phyloP scores from a whole-genome alignment of 2,797 vertebrate genomes.

The Muraenolepis orangiensis region DNA sequence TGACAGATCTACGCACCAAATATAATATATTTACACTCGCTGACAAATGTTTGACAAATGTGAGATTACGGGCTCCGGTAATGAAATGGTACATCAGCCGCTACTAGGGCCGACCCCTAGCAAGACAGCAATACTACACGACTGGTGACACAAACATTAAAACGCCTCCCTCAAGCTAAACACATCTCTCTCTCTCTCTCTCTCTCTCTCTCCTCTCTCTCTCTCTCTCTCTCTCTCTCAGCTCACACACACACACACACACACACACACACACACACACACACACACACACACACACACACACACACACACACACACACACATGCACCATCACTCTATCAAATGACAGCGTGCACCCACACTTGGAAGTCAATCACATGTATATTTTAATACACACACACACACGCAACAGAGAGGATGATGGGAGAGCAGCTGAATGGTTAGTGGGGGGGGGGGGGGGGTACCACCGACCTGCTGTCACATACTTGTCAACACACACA shows the following conservation, averaged over 20 bases:
- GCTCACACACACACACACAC: neutral
- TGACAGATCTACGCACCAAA: neutral
- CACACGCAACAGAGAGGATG: constrained; percentile 42
- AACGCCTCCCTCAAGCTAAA: neutral
- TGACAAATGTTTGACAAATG: neutral
- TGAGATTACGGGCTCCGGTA: constrained; percentile 4
- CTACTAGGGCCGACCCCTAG: neutral
- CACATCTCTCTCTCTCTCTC: neutral
- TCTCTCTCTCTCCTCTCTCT: no score
- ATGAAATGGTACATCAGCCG: neutral
- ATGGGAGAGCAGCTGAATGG: constrained; percentile 58
- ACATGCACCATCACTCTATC: neutral
- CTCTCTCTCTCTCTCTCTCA: no score
- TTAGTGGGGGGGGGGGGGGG: constrained; percentile 41
- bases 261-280: constrained; percentile 12
- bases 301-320: constrained; percentile 10
- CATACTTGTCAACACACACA: constrained; percentile 4
- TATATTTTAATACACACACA: constrained; percentile 2
- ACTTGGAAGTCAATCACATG: neutral
- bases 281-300: constrained; percentile 15
- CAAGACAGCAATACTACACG: constrained; percentile 7
- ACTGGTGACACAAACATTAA: constrained; percentile 17
- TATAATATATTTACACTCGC: neutral
- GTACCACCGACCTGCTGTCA: constrained; percentile 1
- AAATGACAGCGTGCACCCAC: neutral